A percentile compares a stretch with the other conserved stretches of the same genome.
Conservation (phyloP, 2,797 vertebrate genomes). For the Clarias platycephalus region DNA sequence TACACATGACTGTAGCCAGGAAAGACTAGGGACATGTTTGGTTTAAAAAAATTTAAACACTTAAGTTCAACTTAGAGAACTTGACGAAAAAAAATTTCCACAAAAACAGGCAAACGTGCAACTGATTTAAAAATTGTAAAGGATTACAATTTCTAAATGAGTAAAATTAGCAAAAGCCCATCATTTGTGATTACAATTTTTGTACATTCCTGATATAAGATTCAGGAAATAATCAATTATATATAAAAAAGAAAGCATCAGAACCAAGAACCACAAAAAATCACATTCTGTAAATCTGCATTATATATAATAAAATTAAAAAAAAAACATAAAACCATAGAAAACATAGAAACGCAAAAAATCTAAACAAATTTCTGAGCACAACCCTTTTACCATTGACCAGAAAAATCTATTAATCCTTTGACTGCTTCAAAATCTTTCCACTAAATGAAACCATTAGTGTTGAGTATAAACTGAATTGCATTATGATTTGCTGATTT, state of each 20-base stretch:
- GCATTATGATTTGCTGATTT: conserved; percentile 8
- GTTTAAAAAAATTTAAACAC: conserved; percentile 12
- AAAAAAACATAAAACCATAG: background rate
- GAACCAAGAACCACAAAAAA: background rate
- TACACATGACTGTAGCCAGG: background rate
- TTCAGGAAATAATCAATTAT: background rate
- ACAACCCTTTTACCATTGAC: background rate
- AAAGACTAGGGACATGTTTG: conserved; percentile 45
- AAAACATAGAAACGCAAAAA: no score
- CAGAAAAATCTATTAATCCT: conserved; percentile 7
- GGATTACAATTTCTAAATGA: background rate
- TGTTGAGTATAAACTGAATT: background rate
- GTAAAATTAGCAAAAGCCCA: background rate
- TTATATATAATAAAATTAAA: background rate
- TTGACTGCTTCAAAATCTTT: background rate
- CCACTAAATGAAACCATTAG: conserved; percentile 2
- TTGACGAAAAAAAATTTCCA: background rate
- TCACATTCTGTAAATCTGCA: background rate
- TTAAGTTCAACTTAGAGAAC: background rate
- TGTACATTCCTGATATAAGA: background rate
- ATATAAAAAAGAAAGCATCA: background rate
- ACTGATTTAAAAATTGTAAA: background rate
- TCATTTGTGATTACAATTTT: background rate
- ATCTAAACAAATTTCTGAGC: conserved; percentile 1
- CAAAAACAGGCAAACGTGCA: background rate